Conservation (phyloP, 2,113 vertebrate species). For the Acanthochromis polyacanthus region DNA sequence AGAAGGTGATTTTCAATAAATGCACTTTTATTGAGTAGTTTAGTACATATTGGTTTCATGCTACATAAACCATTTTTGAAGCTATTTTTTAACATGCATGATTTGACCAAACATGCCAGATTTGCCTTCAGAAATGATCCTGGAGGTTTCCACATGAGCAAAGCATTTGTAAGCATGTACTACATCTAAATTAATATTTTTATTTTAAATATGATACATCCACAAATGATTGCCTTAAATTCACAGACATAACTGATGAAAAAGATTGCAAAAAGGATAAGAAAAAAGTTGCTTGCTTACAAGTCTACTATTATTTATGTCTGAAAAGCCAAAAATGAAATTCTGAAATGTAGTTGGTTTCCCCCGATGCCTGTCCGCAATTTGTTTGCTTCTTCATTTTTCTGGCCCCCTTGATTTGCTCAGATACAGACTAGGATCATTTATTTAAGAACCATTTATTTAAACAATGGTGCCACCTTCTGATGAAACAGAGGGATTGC, state of each 20-base stretch:
- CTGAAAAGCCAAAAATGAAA: not conserved
- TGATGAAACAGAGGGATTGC: conserved; percentile 17
- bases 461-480: conserved; percentile 20
- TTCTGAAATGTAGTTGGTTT: not conserved
- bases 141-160: no score
- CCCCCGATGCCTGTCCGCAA: not conserved
- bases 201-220: no score
- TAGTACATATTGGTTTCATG: not conserved
- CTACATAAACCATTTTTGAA: not conserved
- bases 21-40: conserved; percentile 12
- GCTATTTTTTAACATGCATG: no score
- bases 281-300: no score
- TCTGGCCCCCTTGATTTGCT: not conserved
- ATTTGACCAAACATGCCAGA: no score
- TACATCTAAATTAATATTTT: no score
- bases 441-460: not conserved
- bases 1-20: not conserved
- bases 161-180: no score
- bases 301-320: no score
- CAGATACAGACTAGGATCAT: not conserved
- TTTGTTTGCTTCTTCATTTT: not conserved
- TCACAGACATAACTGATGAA: not conserved
- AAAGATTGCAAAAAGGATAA: not conserved
- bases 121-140: no score
- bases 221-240: not conserved